A percentile compares a stretch with the other conserved stretches of the same genome.
Conservation (phyloP, 2,113 vertebrate genomes). For the Catharus fuscescens region DNA sequence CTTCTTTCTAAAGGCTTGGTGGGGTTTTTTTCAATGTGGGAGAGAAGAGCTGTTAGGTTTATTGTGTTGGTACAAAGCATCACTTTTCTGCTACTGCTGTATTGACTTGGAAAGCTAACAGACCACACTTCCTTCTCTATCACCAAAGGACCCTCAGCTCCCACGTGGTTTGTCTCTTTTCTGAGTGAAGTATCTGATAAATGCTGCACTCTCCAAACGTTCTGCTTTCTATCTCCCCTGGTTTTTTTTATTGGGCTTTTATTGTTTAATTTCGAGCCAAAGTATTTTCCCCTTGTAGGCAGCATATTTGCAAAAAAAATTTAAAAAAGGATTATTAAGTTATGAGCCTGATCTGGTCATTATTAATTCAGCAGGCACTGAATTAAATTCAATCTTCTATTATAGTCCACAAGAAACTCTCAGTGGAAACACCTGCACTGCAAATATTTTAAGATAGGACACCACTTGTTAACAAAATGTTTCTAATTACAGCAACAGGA, state of each 20-base stretch:
- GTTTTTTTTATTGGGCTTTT: neutral
- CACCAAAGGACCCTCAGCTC: neutral
- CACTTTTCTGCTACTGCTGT: neutral
- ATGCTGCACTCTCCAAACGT: neutral
- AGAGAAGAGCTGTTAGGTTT: neutral
- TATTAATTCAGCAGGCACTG: neutral
- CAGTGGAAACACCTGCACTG: constrained; percentile 4
- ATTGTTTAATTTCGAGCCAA: neutral
- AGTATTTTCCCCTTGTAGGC: neutral
- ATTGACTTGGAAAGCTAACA: neutral
- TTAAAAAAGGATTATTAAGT: neutral
- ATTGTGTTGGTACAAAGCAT: neutral
- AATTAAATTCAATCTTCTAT: neutral
- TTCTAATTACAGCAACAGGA: neutral
- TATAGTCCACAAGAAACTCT: neutral
- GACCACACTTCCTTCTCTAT: neutral
- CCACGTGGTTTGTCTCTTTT: neutral
- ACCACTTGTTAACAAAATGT: neutral
- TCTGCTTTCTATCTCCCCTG: neutral
- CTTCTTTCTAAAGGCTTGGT: neutral
- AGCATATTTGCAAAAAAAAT: neutral
- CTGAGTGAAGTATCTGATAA: neutral
- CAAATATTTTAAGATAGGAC: neutral
- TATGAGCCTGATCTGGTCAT: neutral
- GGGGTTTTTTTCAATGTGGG: neutral